Conservation (phyloP, 2,888 invertebrate species). For the Limnephilus rhombicus region DNA sequence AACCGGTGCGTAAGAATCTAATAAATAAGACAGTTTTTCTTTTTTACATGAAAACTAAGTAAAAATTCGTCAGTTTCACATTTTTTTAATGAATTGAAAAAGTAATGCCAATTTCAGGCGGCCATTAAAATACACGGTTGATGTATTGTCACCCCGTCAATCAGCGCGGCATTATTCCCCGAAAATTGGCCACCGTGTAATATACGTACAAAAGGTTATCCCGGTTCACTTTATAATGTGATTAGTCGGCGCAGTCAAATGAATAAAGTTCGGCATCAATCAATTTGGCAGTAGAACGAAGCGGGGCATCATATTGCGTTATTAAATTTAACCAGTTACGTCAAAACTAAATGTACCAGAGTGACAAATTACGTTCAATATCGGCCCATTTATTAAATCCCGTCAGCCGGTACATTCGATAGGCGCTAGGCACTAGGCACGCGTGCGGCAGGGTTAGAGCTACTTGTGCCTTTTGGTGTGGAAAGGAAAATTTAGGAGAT, state of each 20-base stretch:
- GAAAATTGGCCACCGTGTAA: neutral
- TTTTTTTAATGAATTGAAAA: neutral
- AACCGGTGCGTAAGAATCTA: too few species aligned
- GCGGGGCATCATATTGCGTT: conserved; percentile 26
- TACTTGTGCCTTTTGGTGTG: too few species aligned
- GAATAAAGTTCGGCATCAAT: conserved; percentile 34
- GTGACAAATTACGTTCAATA: conserved; percentile 11
- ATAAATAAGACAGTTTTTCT: neutral
- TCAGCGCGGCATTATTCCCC: neutral
- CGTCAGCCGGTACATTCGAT: neutral
- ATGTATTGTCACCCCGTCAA: neutral
- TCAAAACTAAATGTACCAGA: conserved; percentile 19
- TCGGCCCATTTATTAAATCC: neutral
- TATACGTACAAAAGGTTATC: neutral
- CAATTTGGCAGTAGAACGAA: conserved; percentile 12
- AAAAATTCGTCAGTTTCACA: neutral
- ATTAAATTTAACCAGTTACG: conserved; percentile 22
- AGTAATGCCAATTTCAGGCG: neutral
- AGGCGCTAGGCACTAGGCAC: neutral
- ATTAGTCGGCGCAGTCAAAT: conserved; percentile 26
- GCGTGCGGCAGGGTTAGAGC: neutral
- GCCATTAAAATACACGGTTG: neutral
- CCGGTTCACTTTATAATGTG: neutral
- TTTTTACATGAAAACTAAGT: neutral
- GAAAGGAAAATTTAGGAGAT: too few species aligned